Percentiles rank a stretch among this genome's conserved stretches.
These are phyloP conservation scores for Protonemura montana DNA, from an alignment of 2,888 invertebrate genomes.

Conservation along the genomic window DNA sequence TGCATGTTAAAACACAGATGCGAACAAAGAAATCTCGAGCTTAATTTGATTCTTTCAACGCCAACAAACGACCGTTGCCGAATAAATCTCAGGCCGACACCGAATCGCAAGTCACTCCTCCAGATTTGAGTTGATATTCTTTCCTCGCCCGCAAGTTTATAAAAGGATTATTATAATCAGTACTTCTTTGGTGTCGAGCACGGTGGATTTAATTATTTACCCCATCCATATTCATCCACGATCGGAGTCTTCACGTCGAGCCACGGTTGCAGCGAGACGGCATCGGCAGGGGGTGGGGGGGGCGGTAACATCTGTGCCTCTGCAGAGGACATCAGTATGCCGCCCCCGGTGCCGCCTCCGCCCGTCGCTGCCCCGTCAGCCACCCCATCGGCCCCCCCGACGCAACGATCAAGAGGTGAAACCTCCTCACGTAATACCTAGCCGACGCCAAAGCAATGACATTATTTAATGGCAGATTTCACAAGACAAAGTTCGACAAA, in stretches of 20 bases:
- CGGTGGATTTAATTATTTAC: constrained; percentile 27
- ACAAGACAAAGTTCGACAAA: constrained; percentile 35
- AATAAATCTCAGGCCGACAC: not conserved
- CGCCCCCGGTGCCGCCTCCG: constrained; percentile 8
- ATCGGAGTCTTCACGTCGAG: constrained; percentile 28
- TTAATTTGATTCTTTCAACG: not conserved
- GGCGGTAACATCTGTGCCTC: constrained; percentile 37
- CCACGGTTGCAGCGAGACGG: not conserved
- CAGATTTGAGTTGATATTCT: not conserved
- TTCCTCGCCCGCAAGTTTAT: not conserved
- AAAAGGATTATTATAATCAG: constrained; percentile 12
- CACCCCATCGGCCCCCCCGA: not conserved
- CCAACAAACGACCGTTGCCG: not conserved
- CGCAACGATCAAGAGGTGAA: not conserved
- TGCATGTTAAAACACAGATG: not conserved
- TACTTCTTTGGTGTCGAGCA: constrained; percentile 34
- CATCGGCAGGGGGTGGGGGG: not conserved
- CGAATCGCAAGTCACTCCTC: not conserved
- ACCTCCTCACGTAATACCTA: constrained; percentile 14
- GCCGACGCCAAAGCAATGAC: constrained; percentile 1
- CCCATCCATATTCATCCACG: constrained; percentile 33
- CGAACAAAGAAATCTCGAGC: not conserved
- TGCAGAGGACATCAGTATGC: constrained; percentile 41
- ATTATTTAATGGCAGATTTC: constrained; percentile 29
- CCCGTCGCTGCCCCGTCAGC: not conserved